phyloP scores from a whole-genome alignment of 2,113 vertebrate genomes.

The Mustelus asterias region DNA sequence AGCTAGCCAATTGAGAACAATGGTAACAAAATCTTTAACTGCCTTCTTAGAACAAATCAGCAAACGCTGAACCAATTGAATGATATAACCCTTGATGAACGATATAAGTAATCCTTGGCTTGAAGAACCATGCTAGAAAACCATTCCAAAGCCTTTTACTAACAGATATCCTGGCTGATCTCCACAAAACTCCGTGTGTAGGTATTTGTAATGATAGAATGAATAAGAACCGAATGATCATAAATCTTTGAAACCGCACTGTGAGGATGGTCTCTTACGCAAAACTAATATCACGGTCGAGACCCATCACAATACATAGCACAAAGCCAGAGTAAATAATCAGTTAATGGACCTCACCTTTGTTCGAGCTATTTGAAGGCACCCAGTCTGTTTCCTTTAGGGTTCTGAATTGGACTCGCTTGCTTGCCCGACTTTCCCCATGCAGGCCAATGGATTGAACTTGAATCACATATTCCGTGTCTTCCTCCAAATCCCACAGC shows the following conservation, averaged over 20 bases:
- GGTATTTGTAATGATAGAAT: not conserved
- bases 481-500: slow-evolving; percentile 92
- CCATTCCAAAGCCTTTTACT: not conserved
- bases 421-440: slow-evolving; percentile 87
- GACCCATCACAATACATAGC: not conserved
- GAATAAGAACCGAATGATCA: not conserved
- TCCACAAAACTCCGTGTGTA: not conserved
- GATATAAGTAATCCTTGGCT: not conserved
- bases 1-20: not conserved
- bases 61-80: not conserved
- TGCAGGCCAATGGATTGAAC: slow-evolving; percentile 89
- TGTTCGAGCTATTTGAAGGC: slow-evolving; percentile 87
- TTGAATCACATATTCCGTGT: slow-evolving; percentile 89
- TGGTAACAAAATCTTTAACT: not conserved
- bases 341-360: slow-evolving; percentile 63
- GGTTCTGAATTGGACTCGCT: slow-evolving; percentile 83
- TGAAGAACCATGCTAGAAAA: not conserved
- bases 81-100: not conserved
- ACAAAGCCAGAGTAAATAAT: slow-evolving; percentile 17
- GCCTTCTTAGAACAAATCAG: not conserved
- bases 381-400: slow-evolving; percentile 85
- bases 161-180: not conserved
- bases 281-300: not conserved
- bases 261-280: not conserved
- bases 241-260: not conserved